Conservation (phyloP, 2,113 vertebrate genomes). For the Corythornis cristatus region DNA sequence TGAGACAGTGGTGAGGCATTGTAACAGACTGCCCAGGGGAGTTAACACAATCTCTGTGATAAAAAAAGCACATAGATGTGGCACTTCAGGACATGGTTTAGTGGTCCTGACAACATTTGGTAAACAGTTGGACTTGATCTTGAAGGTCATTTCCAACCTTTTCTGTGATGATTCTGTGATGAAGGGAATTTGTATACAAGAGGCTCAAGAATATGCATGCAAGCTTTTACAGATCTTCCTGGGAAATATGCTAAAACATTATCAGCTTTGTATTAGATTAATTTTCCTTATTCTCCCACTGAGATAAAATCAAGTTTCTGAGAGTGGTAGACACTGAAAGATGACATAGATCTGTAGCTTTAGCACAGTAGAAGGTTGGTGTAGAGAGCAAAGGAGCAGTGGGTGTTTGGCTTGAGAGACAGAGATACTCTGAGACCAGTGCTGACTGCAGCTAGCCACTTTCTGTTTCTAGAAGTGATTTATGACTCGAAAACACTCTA, state of each 20-base stretch:
- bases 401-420: neutral
- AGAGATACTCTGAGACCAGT: neutral
- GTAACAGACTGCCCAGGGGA: too few species aligned
- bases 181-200: neutral
- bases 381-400: neutral
- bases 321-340: neutral
- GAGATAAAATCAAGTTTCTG: neutral
- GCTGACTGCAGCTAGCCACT: neutral
- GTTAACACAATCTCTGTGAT: too few species aligned
- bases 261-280: neutral
- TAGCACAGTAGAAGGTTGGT: neutral
- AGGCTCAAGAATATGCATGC: neutral
- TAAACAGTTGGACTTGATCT: too few species aligned
- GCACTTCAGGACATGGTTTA: too few species aligned
- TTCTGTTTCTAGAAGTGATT: neutral
- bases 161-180: too few species aligned
- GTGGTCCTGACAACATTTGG: too few species aligned
- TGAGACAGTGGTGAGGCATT: too few species aligned
- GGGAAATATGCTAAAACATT: neutral
- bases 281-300: neutral
- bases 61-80: too few species aligned
- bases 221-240: neutral
- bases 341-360: neutral
- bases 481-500: neutral
- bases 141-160: too few species aligned